phyloP scores from a whole-genome alignment of 2,113 vertebrate species.

The Sclerurus mexicanus region DNA sequence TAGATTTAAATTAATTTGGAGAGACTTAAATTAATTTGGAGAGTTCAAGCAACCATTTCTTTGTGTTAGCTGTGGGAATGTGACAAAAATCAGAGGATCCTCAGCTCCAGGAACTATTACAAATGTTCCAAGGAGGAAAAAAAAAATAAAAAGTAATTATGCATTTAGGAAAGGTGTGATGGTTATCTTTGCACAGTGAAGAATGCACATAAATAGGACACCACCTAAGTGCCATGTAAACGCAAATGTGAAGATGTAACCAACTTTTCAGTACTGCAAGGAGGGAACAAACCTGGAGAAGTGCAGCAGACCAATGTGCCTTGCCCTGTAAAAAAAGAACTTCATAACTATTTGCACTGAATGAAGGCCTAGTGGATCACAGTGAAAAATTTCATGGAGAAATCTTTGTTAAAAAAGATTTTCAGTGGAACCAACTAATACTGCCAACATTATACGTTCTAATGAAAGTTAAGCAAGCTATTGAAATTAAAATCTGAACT shows the following conservation, averaged over 20 bases:
- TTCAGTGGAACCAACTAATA: background rate
- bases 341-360: background rate
- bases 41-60: background rate
- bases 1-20: background rate
- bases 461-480: background rate
- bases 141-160: background rate
- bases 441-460: background rate
- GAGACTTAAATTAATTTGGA: background rate
- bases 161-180: background rate
- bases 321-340: background rate
- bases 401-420: background rate
- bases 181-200: background rate
- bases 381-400: background rate
- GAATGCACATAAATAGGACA: background rate
- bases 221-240: background rate
- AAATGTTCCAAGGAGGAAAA: background rate
- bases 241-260: background rate
- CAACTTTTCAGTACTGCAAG: background rate
- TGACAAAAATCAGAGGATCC: background rate
- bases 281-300: background rate
- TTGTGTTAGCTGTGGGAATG: background rate
- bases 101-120: background rate
- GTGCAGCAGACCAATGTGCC: background rate
- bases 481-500: background rate
- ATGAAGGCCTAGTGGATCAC: background rate